phyloP scores from a whole-genome alignment of 2,797 vertebrate species.

The Chelon auratus region DNA sequence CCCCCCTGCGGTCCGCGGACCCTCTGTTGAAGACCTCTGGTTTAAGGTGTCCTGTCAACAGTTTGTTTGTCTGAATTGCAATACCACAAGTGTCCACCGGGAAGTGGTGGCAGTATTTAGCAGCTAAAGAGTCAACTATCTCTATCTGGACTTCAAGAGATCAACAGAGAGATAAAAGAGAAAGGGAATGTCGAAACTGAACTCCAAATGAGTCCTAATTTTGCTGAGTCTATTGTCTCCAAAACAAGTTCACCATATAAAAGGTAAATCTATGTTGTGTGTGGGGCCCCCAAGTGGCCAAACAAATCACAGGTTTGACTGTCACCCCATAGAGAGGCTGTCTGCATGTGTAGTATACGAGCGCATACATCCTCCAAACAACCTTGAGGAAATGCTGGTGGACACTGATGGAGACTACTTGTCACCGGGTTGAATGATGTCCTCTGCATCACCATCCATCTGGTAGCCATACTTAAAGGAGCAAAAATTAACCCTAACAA shows the following conservation, averaged over 20 bases:
- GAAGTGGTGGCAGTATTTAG: background rate
- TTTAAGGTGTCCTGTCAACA: too few species aligned
- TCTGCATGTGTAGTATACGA: background rate
- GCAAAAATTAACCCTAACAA: conserved; percentile 12
- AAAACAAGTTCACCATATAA: background rate
- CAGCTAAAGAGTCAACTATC: background rate
- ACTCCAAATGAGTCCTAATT: background rate
- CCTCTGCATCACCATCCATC: conserved; percentile 27
- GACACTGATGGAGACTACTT: conserved; percentile 37
- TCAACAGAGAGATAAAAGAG: background rate
- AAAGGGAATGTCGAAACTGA: background rate
- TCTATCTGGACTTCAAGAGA: background rate
- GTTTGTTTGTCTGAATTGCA: background rate
- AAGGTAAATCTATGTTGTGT: background rate
- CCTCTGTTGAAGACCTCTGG: too few species aligned
- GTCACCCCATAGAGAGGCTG: background rate
- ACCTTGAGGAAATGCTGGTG: conserved; percentile 40
- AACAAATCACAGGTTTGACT: background rate
- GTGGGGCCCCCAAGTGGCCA: conserved; percentile 2
- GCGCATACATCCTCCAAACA: background rate
- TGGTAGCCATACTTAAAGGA: conserved; percentile 3
- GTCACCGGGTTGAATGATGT: conserved; percentile 43
- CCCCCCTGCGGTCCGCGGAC: too few species aligned
- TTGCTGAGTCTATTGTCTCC: too few species aligned
- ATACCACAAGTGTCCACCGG: background rate